phyloP scores from a whole-genome alignment of 2,888 invertebrate genomes.

The Endomychus coccineus region DNA sequence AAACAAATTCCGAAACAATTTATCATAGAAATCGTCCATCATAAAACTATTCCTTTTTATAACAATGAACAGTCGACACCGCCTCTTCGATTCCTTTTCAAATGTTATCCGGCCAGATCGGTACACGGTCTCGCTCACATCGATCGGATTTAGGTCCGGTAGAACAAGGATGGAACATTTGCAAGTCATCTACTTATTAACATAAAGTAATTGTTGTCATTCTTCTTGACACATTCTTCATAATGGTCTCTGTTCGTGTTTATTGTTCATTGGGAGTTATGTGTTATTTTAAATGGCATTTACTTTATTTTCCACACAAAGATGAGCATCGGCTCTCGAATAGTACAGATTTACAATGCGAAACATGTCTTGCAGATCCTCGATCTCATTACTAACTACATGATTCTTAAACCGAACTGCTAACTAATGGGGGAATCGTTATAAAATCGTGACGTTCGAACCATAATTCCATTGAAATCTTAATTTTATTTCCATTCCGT shows the following conservation, averaged over 20 bases:
- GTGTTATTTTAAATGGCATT: background rate
- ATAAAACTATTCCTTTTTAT: conserved; percentile 25
- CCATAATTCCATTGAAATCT: no score
- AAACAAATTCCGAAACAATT: conserved; percentile 30
- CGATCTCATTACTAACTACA: no score
- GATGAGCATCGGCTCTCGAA: no score
- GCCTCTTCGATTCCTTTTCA: conserved; percentile 30
- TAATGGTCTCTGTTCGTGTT: no score
- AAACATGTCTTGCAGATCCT: no score
- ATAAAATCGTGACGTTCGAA: no score
- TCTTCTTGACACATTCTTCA: conserved; percentile 32
- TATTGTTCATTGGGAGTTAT: no score
- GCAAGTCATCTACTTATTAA: conserved; percentile 36
- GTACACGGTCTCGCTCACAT: conserved; percentile 10
- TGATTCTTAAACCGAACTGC: no score
- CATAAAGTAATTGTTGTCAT: conserved; percentile 39
- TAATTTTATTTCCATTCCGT: no score
- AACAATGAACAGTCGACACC: conserved; percentile 33
- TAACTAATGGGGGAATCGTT: no score
- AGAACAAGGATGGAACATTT: conserved; percentile 21
- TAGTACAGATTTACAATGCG: no score
- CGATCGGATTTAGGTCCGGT: conserved; percentile 16
- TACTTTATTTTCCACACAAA: no score
- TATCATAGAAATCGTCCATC: conserved; percentile 33
- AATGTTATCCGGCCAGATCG: conserved; percentile 23